phyloP scores from a whole-genome alignment of 2,113 vertebrate species.

The Pachyramphus minor region DNA sequence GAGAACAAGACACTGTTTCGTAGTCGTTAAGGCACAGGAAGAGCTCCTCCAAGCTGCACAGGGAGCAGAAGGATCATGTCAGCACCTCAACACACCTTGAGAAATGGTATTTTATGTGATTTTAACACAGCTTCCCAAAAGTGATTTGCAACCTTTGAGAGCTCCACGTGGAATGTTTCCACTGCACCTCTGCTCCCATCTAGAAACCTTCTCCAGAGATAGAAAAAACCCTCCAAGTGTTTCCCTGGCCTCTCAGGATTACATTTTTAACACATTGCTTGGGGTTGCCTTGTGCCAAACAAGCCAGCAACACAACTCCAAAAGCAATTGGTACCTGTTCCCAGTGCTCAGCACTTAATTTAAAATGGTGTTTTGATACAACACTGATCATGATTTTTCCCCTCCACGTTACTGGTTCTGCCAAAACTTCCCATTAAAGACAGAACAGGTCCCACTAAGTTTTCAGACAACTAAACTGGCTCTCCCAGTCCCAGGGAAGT shows the following conservation, averaged over 20 bases:
- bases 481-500: not conserved
- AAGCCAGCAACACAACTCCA: not conserved
- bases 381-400: not conserved
- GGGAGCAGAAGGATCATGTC: conserved; percentile 11
- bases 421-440: not conserved
- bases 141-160: not conserved
- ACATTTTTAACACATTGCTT: not conserved
- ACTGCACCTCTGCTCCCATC: not conserved
- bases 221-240: not conserved
- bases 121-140: not conserved
- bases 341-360: not conserved
- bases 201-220: not conserved
- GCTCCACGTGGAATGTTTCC: not conserved
- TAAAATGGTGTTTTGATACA: not conserved
- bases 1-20: conserved; percentile 83
- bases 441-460: not conserved
- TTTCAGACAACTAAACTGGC: not conserved
- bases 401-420: not conserved
- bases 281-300: not conserved
- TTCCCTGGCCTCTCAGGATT: not conserved
- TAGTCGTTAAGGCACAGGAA: conserved; percentile 98
- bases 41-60: conserved; percentile 91
- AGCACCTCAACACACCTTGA: not conserved
- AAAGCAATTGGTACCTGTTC: accelerated
- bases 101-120: not conserved